Percentiles rank a stretch among this genome's conserved stretches.
phyloP scores from a whole-genome alignment of 2,797 vertebrate genomes.

The Borostomias antarcticus region DNA sequence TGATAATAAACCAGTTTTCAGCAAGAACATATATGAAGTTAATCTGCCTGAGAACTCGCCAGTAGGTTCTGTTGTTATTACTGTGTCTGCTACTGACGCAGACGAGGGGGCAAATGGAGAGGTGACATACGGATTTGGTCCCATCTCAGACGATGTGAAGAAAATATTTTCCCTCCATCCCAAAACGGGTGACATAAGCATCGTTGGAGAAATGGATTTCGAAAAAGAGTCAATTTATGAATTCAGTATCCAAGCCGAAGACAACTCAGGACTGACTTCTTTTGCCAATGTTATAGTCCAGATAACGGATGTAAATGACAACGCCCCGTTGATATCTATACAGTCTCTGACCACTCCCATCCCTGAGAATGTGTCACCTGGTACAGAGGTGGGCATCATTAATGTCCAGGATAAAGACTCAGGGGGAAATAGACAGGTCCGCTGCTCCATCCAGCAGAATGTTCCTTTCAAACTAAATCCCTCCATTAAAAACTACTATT shows the following conservation, averaged over 20 bases:
- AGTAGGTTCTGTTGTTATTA: conserved; percentile 35
- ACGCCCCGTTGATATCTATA: conserved; percentile 57
- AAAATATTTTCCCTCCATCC: conserved; percentile 32
- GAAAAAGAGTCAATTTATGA: conserved; percentile 53
- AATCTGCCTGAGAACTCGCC: conserved; percentile 54
- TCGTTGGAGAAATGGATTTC: conserved; percentile 23
- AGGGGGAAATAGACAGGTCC: too few species aligned
- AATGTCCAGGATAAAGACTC: too few species aligned
- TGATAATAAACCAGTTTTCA: too few species aligned
- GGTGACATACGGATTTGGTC: conserved; percentile 39
- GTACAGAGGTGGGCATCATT: too few species aligned
- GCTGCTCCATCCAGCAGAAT: too few species aligned
- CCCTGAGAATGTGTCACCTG: too few species aligned
- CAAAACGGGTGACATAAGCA: conserved; percentile 9
- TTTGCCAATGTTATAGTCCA: conserved; percentile 63
- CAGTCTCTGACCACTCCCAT: too few species aligned
- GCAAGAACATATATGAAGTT: conserved; percentile 46
- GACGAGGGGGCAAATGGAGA: conserved; percentile 49
- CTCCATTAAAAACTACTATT: too few species aligned
- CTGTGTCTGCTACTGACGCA: conserved; percentile 51
- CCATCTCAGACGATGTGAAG: neutral
- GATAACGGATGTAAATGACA: conserved; percentile 74
- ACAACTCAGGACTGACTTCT: conserved; percentile 50
- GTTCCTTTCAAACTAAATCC: too few species aligned
- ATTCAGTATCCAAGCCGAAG: conserved; percentile 66